phyloP scores from a whole-genome alignment of 2,797 vertebrate genomes.

The Enteromius treurensis region DNA sequence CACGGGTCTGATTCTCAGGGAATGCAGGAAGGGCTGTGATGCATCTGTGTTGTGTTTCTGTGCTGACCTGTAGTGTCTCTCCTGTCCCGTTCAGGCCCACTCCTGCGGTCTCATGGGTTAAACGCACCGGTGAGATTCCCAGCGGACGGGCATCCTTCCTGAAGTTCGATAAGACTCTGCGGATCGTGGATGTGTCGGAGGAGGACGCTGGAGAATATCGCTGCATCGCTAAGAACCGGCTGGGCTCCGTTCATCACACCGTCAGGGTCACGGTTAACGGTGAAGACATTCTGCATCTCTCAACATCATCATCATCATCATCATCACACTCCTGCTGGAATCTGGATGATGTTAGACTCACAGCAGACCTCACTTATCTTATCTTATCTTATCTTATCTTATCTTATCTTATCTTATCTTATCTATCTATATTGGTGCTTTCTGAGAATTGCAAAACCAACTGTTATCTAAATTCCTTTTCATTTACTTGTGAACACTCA shows the following conservation, averaged over 20 bases:
- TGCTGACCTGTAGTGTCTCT: not conserved
- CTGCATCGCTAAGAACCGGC: conserved; percentile 86
- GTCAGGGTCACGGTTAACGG: conserved; percentile 93
- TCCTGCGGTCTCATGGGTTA: conserved; percentile 89
- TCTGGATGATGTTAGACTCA: not conserved
- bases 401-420: too few relatives aligned
- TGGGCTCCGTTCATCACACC: conserved; percentile 83
- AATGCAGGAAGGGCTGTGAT: not conserved
- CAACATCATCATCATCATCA: too few relatives aligned
- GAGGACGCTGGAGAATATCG: conserved; percentile 92
- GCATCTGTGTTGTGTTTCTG: not conserved
- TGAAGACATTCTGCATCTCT: conserved; percentile 58
- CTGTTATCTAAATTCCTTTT: not conserved
- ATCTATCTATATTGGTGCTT: not conserved
- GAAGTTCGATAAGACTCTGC: conserved; percentile 91
- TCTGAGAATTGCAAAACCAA: not conserved
- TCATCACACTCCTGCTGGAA: not conserved
- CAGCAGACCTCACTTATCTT: too few relatives aligned
- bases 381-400: too few relatives aligned
- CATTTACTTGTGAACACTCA: not conserved
- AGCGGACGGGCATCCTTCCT: conserved; percentile 79
- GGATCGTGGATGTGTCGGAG: conserved; percentile 87
- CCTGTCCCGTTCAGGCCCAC: conserved; percentile 82
- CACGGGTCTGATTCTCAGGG: not conserved
- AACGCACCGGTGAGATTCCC: conserved; percentile 88